Evolutionary conservation across 2,888 invertebrate species (phyloP).

Genomic region (Lamproptera curius): DNA sequence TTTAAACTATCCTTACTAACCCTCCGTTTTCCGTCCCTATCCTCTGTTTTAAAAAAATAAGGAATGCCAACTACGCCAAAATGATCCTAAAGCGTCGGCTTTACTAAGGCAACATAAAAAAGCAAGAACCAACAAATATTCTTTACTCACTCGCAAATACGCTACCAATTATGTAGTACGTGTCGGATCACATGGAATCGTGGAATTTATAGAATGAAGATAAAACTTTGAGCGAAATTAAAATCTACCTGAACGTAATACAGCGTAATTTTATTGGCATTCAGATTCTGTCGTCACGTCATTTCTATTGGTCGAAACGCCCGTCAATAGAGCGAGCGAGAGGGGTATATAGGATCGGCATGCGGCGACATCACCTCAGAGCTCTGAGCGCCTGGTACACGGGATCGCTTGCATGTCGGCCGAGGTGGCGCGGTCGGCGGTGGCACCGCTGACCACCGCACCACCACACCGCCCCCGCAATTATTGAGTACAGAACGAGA

Average conservation of each 20-base stretch:
- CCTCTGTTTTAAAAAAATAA: too few relatives aligned
- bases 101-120: slow-evolving; percentile 63
- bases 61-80: slow-evolving; percentile 72
- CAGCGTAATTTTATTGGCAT: slow-evolving; percentile 8
- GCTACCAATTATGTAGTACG: slow-evolving; percentile 51
- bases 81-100: slow-evolving; percentile 71
- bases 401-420: slow-evolving; percentile 74
- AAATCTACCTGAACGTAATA: slow-evolving; percentile 32
- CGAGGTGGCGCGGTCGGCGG: slow-evolving; percentile 71
- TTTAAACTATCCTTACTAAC: too few relatives aligned
- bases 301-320: slow-evolving; percentile 46
- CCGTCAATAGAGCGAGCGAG: slow-evolving; percentile 52
- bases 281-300: slow-evolving; percentile 36
- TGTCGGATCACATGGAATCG: slow-evolving; percentile 3
- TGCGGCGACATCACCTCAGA: slow-evolving; percentile 29
- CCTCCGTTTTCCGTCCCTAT: too few relatives aligned
- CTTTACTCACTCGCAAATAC: slow-evolving; percentile 48
- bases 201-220: background rate
- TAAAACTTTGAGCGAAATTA: slow-evolving; percentile 13
- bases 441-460: slow-evolving; percentile 25
- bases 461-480: slow-evolving; percentile 10
- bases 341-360: slow-evolving; percentile 40
- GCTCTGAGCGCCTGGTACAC: slow-evolving; percentile 58
- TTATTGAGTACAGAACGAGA: too few relatives aligned
- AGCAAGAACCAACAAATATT: slow-evolving; percentile 58